Evolutionary conservation across 1,140 invertebrate species (phyloP).

Genomic region (Drosophila repletoides): DNA sequence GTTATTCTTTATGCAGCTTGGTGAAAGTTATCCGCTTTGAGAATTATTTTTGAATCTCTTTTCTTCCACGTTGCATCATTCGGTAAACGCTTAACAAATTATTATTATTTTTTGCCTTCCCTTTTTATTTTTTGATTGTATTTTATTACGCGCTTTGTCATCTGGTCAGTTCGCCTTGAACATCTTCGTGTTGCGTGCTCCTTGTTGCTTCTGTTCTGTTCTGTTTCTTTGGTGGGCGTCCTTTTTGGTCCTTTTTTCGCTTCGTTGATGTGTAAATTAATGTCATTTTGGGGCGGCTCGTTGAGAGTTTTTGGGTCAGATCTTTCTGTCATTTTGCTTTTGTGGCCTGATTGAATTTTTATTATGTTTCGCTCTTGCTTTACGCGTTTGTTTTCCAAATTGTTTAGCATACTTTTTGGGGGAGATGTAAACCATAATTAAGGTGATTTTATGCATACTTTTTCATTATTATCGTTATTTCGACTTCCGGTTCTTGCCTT

Average conservation of each 20-base stretch:
- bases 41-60: constrained; percentile 7
- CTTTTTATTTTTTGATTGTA: constrained; percentile 49
- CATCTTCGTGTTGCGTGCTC: constrained; percentile 32
- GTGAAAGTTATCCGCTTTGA: constrained; percentile 4
- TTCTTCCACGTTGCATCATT: constrained; percentile 12
- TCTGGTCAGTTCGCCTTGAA: constrained; percentile 31
- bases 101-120: constrained; percentile 40
- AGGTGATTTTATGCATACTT: constrained; percentile 74
- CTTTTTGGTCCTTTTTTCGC: constrained; percentile 39
- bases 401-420: constrained; percentile 48
- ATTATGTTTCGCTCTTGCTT: constrained; percentile 59
- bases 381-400: constrained; percentile 51
- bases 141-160: constrained; percentile 73
- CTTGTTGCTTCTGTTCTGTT: not conserved
- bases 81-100: constrained; percentile 56
- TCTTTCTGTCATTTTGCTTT: constrained; percentile 46
- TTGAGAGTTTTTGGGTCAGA: constrained; percentile 58
- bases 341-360: constrained; percentile 74
- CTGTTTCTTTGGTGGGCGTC: not conserved
- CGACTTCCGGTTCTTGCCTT: constrained; percentile 52
- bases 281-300: constrained; percentile 67
- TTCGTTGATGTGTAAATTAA: constrained; percentile 80
- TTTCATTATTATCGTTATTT: constrained; percentile 57
- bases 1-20: not conserved
- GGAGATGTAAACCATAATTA: constrained; percentile 71